These are phyloP conservation scores for Boloria euphrosyne DNA, from an alignment of 2,888 invertebrate species.

Conservation along the genomic window DNA sequence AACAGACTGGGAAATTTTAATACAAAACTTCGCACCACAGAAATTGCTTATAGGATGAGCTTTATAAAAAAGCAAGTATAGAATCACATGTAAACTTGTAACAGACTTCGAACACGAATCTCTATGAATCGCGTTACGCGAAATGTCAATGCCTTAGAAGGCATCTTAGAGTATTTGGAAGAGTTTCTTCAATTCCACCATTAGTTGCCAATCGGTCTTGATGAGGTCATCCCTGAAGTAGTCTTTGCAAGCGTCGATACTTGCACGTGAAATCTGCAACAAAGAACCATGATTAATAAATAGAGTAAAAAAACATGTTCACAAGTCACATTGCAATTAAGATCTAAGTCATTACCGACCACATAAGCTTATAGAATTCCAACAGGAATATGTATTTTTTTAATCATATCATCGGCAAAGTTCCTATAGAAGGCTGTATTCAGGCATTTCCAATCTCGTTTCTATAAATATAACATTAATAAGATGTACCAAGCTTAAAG, in stretches of 20 bases:
- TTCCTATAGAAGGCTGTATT: neutral
- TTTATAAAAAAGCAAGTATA: constrained; percentile 46
- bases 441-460: neutral
- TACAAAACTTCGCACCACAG: constrained; percentile 47
- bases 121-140: constrained; percentile 10
- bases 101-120: constrained; percentile 19
- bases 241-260: constrained; percentile 99
- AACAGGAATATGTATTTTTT: neutral
- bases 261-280: constrained; percentile 96
- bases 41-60: constrained; percentile 49
- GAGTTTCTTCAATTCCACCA: constrained; percentile 98
- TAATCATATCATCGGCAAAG: neutral
- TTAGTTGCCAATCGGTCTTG: constrained; percentile 98
- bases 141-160: neutral
- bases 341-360: too few species aligned
- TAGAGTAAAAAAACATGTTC: neutral
- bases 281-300: constrained; percentile 38
- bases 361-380: neutral
- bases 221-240: constrained; percentile 98
- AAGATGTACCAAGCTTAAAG: constrained; percentile 43
- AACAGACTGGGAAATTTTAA: constrained; percentile 55
- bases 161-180: constrained; percentile 93
- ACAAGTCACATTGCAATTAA: neutral
- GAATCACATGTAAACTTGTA: constrained; percentile 30
- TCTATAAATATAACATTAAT: constrained; percentile 44